Evolutionary conservation across 2,797 vertebrate genomes (phyloP).

Genomic region (Sarcophilus harrisii): DNA sequence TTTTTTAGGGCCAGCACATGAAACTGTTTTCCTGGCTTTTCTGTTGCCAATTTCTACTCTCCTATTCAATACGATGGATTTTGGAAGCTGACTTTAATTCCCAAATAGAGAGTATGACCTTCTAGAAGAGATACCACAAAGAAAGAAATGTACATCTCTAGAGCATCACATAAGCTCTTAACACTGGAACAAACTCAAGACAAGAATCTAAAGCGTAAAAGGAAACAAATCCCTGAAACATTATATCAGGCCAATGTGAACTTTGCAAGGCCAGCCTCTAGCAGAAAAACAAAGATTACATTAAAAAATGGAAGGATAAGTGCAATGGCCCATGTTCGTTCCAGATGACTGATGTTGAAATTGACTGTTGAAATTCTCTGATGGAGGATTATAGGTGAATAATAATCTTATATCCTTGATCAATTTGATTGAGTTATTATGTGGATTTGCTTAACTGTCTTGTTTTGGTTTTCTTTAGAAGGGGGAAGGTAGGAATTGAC

Average conservation of each 20-base stretch:
- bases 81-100: neutral
- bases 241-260: neutral
- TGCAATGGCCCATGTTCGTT: neutral
- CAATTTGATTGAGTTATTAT: neutral
- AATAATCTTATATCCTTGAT: neutral
- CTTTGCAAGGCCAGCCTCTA: neutral
- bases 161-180: neutral
- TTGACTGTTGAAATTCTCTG: neutral
- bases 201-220: neutral
- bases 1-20: neutral
- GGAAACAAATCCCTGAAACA: neutral
- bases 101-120: neutral
- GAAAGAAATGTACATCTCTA: neutral
- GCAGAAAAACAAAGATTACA: neutral
- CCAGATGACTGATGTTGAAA: neutral
- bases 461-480: neutral
- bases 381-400: neutral
- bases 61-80: neutral
- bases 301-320: neutral
- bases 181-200: neutral
- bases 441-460: neutral
- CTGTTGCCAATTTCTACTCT: neutral
- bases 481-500: neutral
- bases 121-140: neutral
- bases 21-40: neutral